Percentiles rank a stretch among this genome's conserved stretches.
These are phyloP conservation scores for Scrobipalpa atriplicella DNA, from an alignment of 2,888 invertebrate species.

Conservation along the genomic window DNA sequence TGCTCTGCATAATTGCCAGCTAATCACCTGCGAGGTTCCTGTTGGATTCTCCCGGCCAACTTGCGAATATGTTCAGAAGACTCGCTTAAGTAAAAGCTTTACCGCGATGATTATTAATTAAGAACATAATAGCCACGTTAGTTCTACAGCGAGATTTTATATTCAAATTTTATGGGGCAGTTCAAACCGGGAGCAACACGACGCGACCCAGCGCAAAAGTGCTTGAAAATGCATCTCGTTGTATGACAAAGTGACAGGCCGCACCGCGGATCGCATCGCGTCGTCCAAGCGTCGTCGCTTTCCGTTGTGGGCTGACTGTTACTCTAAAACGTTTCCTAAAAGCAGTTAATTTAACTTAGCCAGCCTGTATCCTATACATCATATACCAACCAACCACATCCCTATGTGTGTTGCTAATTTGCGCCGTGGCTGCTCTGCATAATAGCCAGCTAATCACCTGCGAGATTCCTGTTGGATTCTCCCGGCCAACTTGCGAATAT, in stretches of 20 bases:
- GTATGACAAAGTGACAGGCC: too few relatives aligned
- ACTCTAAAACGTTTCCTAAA: too few relatives aligned
- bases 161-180: too few relatives aligned
- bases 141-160: too few relatives aligned
- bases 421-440: background rate
- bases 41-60: background rate
- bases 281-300: too few relatives aligned
- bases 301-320: too few relatives aligned
- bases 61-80: background rate
- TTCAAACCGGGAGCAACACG: too few relatives aligned
- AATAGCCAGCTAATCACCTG: conserved; percentile 19
- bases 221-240: too few relatives aligned
- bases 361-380: background rate
- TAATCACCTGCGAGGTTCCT: conserved; percentile 11
- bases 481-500: background rate
- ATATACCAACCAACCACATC: background rate
- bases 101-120: background rate
- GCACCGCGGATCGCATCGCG: too few relatives aligned
- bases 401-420: conserved; percentile 9
- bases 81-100: background rate
- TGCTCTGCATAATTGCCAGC: conserved; percentile 16
- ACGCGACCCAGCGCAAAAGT: too few relatives aligned
- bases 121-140: background rate
- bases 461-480: background rate
- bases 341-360: too few relatives aligned